Evolutionary conservation across 2,888 invertebrate genomes (phyloP), one percentile per base, ranked within the genome.

Genomic region (Lagria hirta): DNA sequence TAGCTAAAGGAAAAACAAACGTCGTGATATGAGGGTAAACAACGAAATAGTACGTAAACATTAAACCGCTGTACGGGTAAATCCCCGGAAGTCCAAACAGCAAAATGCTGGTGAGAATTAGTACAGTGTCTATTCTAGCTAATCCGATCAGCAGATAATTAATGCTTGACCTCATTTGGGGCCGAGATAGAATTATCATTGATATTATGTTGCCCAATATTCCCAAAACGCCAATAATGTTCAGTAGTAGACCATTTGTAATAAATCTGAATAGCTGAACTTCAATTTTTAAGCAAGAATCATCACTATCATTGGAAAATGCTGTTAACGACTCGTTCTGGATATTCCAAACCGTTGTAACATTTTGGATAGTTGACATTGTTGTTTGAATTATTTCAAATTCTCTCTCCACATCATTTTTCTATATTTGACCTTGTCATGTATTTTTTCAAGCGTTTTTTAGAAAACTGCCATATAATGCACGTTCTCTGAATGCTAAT

Each of bases 131-230:
- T 72, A 93, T 94, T 58, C 91, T 81, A 13, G 97, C 96, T 58
- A 98, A 78, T 3, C 94, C 95, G 53, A 93, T 89, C 47, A 98
- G 80, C 65, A 96, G 81, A 71, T 93, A 91, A 73, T 96, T 96
- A 66, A 96, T 92, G 65, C 95, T 94, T 44, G 93, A 93, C 62
- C 90, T 83, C 96, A 97, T 96, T 72, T 95, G 88, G 13, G 94
- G 93, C 38, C 93, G 81, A 43, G 91, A 88, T 34, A 95, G 76
- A 58, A 95, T 93, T 48, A 94, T 83, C 78, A 92, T 89, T 22
- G 94, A 86, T 41, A 96, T 85, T 43, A 88, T 80, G 73, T 95
- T 96, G 52, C 95, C 96, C 26, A 92, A 77, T 49, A 95, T 81
- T 3, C 95, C 96, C 61, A 86, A 83, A 14, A 87, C 71, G 43